These are phyloP conservation scores for Ariolimax columbianus DNA, from an alignment of 2,888 invertebrate genomes.

Conservation along the genomic window DNA sequence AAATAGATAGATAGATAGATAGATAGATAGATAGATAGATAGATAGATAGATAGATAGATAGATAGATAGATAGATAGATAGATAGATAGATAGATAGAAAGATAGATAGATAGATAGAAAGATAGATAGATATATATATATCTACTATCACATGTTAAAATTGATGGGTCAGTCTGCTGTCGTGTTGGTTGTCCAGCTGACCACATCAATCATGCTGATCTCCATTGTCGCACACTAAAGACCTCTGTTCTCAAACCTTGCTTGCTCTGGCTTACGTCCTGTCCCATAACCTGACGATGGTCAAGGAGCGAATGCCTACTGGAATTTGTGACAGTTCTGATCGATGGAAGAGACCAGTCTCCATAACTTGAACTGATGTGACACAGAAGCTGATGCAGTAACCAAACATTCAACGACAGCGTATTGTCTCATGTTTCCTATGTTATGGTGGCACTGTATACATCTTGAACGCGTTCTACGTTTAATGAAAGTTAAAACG, in stretches of 20 bases:
- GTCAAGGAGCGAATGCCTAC: not conserved
- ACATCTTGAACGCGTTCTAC: too few species aligned
- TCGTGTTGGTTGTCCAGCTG: too few species aligned
- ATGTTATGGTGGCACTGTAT: too few species aligned
- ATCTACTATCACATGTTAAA: too few species aligned
- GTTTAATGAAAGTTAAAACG: too few species aligned
- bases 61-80: constrained; percentile 26
- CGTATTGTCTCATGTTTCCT: too few species aligned
- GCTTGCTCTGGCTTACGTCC: not conserved
- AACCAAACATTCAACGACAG: too few species aligned
- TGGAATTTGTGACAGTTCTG: not conserved
- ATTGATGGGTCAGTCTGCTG: too few species aligned
- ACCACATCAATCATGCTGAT: not conserved
- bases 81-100: constrained; percentile 27
- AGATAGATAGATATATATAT: constrained; percentile 7
- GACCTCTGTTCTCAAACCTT: not conserved
- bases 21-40: constrained; percentile 14
- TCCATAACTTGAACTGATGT: not conserved
- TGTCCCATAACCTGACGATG: not conserved
- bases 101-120: constrained; percentile 27
- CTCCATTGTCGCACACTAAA: not conserved
- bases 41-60: constrained; percentile 1
- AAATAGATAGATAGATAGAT: not conserved
- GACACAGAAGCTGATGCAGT: too few species aligned
- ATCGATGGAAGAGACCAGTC: not conserved